These are phyloP conservation scores for Silurus asotus DNA, from an alignment of 2,113 vertebrate species.

Conservation along the genomic window DNA sequence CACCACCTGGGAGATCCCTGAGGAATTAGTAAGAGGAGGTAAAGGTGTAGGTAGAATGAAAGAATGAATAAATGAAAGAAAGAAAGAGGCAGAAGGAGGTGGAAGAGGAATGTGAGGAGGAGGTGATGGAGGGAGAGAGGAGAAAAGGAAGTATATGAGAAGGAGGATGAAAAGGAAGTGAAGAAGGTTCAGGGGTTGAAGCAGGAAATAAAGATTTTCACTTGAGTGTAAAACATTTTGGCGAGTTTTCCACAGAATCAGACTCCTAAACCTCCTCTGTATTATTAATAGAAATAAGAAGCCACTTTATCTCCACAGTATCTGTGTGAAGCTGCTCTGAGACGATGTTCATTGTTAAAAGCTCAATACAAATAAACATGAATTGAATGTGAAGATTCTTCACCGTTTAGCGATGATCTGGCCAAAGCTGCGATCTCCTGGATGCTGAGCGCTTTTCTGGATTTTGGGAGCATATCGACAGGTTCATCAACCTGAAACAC, in stretches of 20 bases:
- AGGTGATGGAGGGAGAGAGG: not conserved
- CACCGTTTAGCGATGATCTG: constrained; percentile 94
- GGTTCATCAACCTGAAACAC: constrained; percentile 86
- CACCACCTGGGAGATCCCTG: constrained; percentile 95
- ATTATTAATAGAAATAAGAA: not conserved
- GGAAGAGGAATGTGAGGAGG: not conserved
- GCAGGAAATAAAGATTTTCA: not conserved
- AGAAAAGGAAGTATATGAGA: not conserved
- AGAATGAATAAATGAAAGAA: not conserved
- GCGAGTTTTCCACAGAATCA: not conserved
- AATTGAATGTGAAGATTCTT: not conserved
- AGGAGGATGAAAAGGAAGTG: not conserved
- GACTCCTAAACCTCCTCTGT: not conserved
- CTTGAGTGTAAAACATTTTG: not conserved
- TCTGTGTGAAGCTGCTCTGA: too few relatives aligned
- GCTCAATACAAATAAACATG: too few relatives aligned
- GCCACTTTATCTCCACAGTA: not conserved
- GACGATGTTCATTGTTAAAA: too few relatives aligned
- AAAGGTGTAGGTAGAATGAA: not conserved
- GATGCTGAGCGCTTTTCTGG: constrained; percentile 90
- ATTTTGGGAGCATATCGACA: constrained; percentile 96
- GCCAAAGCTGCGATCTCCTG: constrained; percentile 95
- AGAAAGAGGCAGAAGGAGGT: not conserved
- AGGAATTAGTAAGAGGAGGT: not conserved
- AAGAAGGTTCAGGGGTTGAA: not conserved